phyloP scores from a whole-genome alignment of 2,113 vertebrate genomes.

The Cryptotis parvus region DNA sequence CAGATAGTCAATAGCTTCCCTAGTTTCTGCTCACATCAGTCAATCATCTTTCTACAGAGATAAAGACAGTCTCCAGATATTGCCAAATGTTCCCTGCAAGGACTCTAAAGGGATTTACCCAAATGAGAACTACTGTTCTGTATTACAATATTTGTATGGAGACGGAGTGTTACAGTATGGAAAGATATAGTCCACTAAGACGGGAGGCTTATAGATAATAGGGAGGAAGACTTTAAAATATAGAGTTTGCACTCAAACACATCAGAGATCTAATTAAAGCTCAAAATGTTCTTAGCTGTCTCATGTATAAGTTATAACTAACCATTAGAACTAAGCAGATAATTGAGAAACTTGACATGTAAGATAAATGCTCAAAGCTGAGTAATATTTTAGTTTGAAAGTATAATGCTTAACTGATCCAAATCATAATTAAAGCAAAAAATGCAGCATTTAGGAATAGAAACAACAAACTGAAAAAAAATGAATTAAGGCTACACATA shows the following conservation, averaged over 20 bases:
- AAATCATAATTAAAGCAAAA: background rate
- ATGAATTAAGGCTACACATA: background rate
- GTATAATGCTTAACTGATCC: background rate
- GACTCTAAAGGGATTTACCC: background rate
- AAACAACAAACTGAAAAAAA: slow-evolving; percentile 11
- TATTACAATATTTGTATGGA: background rate
- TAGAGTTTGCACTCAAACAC: background rate
- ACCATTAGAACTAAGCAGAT: background rate
- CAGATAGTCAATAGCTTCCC: background rate
- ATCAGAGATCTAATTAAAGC: background rate
- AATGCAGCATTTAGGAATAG: background rate
- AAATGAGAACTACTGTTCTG: background rate
- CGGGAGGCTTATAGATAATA: background rate
- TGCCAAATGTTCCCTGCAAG: background rate
- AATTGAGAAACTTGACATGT: background rate
- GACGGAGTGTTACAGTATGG: background rate
- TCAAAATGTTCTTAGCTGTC: background rate
- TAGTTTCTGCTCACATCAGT: too few relatives aligned
- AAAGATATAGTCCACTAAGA: background rate
- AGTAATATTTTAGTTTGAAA: background rate
- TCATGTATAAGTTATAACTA: background rate
- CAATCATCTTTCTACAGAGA: accelerated
- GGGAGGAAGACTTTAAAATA: background rate
- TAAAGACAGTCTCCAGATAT: background rate
- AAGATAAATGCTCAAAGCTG: background rate